These are phyloP conservation scores for Prietella phreatophila DNA, from an alignment of 2,113 vertebrate species.

Conservation along the genomic window DNA sequence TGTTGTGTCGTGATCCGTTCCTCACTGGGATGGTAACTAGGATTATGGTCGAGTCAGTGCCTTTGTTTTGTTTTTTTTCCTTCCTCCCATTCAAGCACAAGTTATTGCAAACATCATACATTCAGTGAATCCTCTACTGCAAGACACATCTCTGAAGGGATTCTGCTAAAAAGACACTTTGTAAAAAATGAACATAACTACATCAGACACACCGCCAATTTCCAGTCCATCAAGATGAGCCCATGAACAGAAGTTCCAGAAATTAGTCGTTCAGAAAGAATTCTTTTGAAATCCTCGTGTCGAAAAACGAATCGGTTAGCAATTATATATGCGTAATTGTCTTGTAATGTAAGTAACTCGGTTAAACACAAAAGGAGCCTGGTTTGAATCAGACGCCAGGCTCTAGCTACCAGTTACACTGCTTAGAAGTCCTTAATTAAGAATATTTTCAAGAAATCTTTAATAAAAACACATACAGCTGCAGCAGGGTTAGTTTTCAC, in stretches of 20 bases:
- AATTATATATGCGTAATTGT: neutral
- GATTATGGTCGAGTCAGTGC: neutral
- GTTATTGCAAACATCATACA: slow-evolving; percentile 46
- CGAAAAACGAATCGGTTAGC: neutral
- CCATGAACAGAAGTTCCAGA: neutral
- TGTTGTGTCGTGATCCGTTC: neutral
- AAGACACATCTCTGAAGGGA: neutral
- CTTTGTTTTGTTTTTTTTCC: neutral
- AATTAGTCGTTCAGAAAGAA: neutral
- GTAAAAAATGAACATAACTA: neutral
- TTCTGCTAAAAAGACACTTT: slow-evolving; percentile 7
- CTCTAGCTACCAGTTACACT: slow-evolving; percentile 9
- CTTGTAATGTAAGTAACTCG: neutral
- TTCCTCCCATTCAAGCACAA: slow-evolving; percentile 40
- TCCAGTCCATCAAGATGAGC: neutral
- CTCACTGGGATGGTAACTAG: slow-evolving; percentile 20
- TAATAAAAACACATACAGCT: slow-evolving; percentile 28
- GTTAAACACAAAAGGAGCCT: slow-evolving; percentile 13
- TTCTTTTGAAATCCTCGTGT: neutral
- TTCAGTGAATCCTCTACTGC: slow-evolving; percentile 27
- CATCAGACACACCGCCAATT: neutral
- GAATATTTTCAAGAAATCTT: slow-evolving; percentile 10
- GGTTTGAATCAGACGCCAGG: slow-evolving; percentile 1
- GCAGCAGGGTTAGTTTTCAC: slow-evolving; percentile 29
- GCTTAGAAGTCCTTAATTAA: neutral